Evolutionary conservation across 2,113 vertebrate genomes (phyloP).

Genomic region (Trogon surrucura): DNA sequence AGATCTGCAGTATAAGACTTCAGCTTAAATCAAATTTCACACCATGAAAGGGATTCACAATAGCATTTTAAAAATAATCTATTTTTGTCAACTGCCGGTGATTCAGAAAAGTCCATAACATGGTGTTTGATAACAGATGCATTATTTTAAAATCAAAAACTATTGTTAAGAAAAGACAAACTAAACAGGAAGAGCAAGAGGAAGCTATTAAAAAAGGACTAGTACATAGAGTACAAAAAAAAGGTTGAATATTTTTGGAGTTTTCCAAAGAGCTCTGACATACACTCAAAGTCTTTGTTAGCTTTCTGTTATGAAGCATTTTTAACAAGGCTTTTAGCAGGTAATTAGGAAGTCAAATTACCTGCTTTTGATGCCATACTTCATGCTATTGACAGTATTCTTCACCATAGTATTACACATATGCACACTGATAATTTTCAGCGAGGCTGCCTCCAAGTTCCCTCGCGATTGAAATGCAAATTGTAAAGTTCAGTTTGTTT

Average conservation of each 20-base stretch:
- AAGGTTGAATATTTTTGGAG: not conserved
- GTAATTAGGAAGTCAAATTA: conserved; percentile 4
- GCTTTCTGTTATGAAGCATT: not conserved
- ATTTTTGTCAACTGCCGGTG: not conserved
- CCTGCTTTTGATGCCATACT: not conserved
- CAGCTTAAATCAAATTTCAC: conserved; percentile 35
- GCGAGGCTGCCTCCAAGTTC: not conserved
- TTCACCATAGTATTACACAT: not conserved
- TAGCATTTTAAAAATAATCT: not conserved
- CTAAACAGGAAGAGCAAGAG: not conserved
- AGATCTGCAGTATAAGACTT: not conserved
- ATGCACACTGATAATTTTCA: not conserved
- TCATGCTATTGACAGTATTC: not conserved
- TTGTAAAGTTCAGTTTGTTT: not conserved
- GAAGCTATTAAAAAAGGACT: not conserved
- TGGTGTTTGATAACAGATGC: not conserved
- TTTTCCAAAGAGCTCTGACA: not conserved
- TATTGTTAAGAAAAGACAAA: not conserved
- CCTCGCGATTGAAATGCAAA: not conserved
- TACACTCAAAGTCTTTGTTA: not conserved
- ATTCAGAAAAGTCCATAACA: conserved; percentile 17
- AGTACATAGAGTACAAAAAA: not conserved
- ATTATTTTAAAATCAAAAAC: not conserved
- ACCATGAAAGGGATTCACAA: not conserved
- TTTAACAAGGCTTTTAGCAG: not conserved